phyloP scores from a whole-genome alignment of 2,113 vertebrate genomes.

The Odocoileus hemionus region DNA sequence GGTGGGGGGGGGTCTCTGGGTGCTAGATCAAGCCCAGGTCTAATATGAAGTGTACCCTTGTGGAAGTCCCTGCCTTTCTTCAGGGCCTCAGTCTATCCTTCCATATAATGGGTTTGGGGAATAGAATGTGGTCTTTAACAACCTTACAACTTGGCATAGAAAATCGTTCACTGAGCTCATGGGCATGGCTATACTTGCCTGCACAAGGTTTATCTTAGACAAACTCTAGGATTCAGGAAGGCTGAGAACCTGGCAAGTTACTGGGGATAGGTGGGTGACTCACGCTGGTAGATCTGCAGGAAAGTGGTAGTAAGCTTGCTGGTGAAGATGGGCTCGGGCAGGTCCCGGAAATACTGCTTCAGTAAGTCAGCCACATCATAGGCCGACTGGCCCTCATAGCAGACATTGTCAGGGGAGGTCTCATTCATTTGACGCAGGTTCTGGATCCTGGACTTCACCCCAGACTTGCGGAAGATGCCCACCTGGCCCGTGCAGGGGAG shows the following conservation, averaged over 20 bases:
- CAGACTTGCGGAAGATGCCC: constrained; percentile 90
- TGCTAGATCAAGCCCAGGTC: background rate
- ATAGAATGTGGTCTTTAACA: background rate
- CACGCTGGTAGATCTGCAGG: constrained; percentile 90
- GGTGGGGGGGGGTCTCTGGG: background rate
- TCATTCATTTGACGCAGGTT: constrained; percentile 87
- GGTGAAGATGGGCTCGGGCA: constrained; percentile 90
- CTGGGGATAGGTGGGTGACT: background rate
- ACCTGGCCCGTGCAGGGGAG: constrained; percentile 76
- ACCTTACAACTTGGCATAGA: background rate
- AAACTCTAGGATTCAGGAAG: background rate
- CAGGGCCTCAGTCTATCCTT: background rate
- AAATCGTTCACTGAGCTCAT: background rate
- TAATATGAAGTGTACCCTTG: background rate
- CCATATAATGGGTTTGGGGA: background rate
- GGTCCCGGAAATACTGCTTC: constrained; percentile 90
- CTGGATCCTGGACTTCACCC: constrained; percentile 91
- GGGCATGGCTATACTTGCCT: background rate
- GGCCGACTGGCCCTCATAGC: constrained; percentile 86
- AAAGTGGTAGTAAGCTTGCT: constrained; percentile 90
- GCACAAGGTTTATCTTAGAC: background rate
- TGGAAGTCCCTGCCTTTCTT: background rate
- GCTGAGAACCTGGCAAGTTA: background rate
- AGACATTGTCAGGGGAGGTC: constrained; percentile 83
- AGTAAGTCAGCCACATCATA: constrained; percentile 90